Conservation (phyloP, 2,797 vertebrate species). For the Alauda arvensis region DNA sequence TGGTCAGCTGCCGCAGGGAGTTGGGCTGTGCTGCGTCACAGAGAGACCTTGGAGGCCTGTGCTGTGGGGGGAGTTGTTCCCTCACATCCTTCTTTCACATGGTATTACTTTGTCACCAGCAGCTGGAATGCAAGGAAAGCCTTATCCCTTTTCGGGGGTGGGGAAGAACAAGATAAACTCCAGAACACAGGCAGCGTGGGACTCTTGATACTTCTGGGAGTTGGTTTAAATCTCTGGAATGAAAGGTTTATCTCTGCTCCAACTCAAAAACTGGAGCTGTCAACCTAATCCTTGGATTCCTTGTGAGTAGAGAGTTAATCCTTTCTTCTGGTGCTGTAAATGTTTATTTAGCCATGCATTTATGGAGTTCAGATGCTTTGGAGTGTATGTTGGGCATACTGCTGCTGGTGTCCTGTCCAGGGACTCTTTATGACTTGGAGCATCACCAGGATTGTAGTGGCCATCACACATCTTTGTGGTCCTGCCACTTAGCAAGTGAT, state of each 20-base stretch:
- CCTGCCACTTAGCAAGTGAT: background rate
- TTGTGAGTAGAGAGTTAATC: background rate
- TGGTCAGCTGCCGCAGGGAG: too few relatives aligned
- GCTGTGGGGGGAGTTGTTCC: background rate
- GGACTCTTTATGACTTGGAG: constrained; percentile 16
- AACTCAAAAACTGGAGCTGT: background rate
- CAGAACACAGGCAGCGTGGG: background rate
- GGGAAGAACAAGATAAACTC: background rate
- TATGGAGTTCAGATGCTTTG: background rate
- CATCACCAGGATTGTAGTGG: background rate
- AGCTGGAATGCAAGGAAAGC: background rate
- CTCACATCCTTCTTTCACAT: fast-evolving
- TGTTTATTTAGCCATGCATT: background rate
- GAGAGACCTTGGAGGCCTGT: background rate
- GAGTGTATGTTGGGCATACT: background rate
- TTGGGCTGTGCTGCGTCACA: fast-evolving
- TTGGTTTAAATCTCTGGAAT: background rate
- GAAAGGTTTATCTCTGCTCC: background rate
- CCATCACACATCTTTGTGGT: background rate
- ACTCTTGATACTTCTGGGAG: background rate
- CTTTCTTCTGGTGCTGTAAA: background rate
- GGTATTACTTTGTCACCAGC: background rate
- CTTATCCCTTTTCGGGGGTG: fast-evolving
- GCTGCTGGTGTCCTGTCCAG: background rate
- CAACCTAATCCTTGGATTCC: background rate